Evolutionary conservation across 2,888 invertebrate species (phyloP), one percentile per base, ranked within the genome.

Genomic region (Rhamphomyia laevipes): DNA sequence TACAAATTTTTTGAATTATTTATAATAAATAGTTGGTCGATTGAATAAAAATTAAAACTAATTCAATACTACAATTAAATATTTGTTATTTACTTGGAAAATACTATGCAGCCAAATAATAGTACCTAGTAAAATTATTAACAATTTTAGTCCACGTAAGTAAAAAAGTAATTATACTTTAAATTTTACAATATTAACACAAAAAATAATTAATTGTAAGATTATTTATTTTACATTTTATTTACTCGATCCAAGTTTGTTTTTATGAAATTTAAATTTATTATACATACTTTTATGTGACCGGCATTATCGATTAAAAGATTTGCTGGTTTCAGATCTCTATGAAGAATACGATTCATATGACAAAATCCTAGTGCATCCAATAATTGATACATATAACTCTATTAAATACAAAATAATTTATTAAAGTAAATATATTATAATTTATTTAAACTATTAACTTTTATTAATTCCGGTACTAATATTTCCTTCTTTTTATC

Each of bases 271-370:
- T 12, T 33, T 33, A 5, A 3, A 12, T 5, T 33, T 12, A 35
- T 13, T 5, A n/a, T 35, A 15, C 33, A 35, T 30, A 61, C 63
- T 64, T 97, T 97, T 58, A 97, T 89, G 61, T 81, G 81, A 1
- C 95, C 95, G 51, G 78, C 77, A 11, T 76, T 76, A 68, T 95
- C 92, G 50, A 96, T 84, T 4, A 97, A 76, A 50, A 97, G 75
- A 74, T 97, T 97, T 73, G 96, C 95, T 21, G 96, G 96, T 70
- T 95, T 95, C 46, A 95, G 75, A 73, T 95, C 95, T 56, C 95
- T 78, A 69, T 96, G 96, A 45, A 96, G 73, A 54, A 95, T 87
- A 57, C 90, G 77, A 64, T 85, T 84, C 7, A 84, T 80, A 67
- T 97, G 97, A 65, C 96, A 92, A 71, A 88, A 94, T 5, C 86